Base-by-base conservation (phyloP, 2,888 invertebrate genomes). In the Scaptomyza flava region DNA sequence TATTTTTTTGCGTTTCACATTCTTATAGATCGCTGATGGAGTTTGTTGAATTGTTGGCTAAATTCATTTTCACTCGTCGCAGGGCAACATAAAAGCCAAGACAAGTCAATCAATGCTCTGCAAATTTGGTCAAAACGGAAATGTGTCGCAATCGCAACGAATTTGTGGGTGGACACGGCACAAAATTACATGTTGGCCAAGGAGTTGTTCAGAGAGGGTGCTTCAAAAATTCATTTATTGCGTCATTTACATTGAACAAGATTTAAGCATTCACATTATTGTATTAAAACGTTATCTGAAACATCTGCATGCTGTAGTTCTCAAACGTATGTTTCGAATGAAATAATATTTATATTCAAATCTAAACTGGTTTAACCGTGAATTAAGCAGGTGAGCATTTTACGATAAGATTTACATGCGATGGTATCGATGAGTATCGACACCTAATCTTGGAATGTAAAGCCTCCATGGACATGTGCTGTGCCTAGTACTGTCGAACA, bases 31-130 rank as follows among this genome's bases (percentile, higher is more conserved):
- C 2, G 14, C 14, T 6, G 17, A 17, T 17, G 17, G 17, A 17
- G 17, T 17, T 17, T 17, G 17, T 17, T n/a, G 36, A 46, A 27
- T 23, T 36, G 14, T 61, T 36, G 30, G 14, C 38, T 17, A 69
- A 79, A 77, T 60, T 70, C 56, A 74, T 74, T 81, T 75, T 69
- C 71, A 73, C 85, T 86, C 85, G 86, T 68, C 80, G 71, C 45
- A 84, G 81, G 79, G 36, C 72, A n/a, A 50, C 52, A 59, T 52
- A 63, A 61, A 65, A 53, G 30, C 47, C 27, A 56, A 30, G 56
- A 59, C 66, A 73, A 79, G 71, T 85, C 85, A 81, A 84, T 81
- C 85, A 79, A 38, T 34, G 41, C 34, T 38, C 57, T 52, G 42
- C 36, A 50, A 48, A 56, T 51, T 74, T 75, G 81, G 79, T 75